Percentiles rank a stretch among this genome's conserved stretches.
Conservation (phyloP, 2,797 vertebrate genomes). For the Xyrichtys novacula region DNA sequence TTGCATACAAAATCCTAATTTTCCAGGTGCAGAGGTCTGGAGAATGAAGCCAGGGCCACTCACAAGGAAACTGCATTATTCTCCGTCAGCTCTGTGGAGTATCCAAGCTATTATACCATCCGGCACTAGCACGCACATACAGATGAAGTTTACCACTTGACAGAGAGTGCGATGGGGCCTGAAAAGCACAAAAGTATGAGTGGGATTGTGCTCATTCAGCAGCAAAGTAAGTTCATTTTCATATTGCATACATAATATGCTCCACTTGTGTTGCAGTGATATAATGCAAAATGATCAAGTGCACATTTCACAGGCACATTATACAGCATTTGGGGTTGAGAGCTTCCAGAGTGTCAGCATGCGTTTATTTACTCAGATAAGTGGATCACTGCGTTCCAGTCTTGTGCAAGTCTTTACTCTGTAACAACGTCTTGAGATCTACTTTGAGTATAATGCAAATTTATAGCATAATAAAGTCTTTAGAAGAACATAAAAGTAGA, state of each 20-base stretch:
- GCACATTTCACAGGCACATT: conserved; percentile 48
- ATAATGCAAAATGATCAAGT: conserved; percentile 52
- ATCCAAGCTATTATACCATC: conserved; percentile 64
- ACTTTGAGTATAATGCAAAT: conserved; percentile 39
- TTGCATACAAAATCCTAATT: conserved; percentile 64
- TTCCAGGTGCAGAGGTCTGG: conserved; percentile 76
- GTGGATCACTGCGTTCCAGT: conserved; percentile 26
- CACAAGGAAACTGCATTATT: conserved; percentile 70
- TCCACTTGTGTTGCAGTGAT: conserved; percentile 55
- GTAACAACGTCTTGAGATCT: conserved; percentile 27
- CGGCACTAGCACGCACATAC: conserved; percentile 51
- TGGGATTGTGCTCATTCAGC: conserved; percentile 59
- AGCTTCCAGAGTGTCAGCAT: conserved; percentile 33
- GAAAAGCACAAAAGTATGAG: conserved; percentile 62
- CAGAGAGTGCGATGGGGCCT: conserved; percentile 60
- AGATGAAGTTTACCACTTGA: conserved; percentile 75
- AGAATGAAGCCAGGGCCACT: conserved; percentile 66
- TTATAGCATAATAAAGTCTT: conserved; percentile 50
- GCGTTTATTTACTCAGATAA: conserved; percentile 31
- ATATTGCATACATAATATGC: conserved; percentile 42
- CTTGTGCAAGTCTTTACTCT: conserved; percentile 15
- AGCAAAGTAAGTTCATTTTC: conserved; percentile 59
- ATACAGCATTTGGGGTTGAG: conserved; percentile 50
- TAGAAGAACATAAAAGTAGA: conserved; percentile 44
- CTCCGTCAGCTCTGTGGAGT: conserved; percentile 57